These are phyloP conservation scores for Eulemur coronatus DNA, from an alignment of 2,797 vertebrate species.

Conservation along the genomic window DNA sequence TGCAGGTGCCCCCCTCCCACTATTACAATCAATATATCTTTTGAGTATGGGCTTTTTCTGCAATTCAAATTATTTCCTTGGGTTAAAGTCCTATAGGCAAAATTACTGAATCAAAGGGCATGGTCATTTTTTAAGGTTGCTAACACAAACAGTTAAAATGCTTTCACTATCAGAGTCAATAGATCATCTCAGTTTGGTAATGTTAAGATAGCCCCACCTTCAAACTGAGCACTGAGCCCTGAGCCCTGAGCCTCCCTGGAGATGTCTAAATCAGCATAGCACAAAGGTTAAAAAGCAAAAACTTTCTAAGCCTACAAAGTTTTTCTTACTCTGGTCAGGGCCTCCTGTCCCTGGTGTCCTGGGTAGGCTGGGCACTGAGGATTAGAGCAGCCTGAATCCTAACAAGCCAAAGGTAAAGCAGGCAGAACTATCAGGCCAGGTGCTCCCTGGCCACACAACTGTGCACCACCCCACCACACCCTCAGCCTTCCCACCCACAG, in stretches of 20 bases:
- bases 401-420: neutral
- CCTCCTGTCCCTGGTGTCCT: neutral
- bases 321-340: neutral
- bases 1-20: neutral
- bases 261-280: conserved; percentile 4
- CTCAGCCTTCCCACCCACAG: neutral
- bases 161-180: neutral
- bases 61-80: conserved; percentile 40
- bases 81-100: neutral
- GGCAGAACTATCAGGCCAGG: neutral
- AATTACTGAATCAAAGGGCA: conserved; percentile 28
- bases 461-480: neutral
- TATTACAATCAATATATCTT: neutral
- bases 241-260: neutral
- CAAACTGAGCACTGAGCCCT: neutral
- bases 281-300: neutral
- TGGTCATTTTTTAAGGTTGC: neutral
- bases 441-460: neutral
- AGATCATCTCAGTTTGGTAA: neutral
- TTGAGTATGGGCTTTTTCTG: neutral
- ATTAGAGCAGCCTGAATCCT: neutral
- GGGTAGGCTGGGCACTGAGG: neutral
- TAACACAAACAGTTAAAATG: neutral
- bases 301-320: neutral
- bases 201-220: neutral